Evolutionary conservation across 2,888 invertebrate species (phyloP).

Genomic region (Caenorhabditis auriculariae): DNA sequence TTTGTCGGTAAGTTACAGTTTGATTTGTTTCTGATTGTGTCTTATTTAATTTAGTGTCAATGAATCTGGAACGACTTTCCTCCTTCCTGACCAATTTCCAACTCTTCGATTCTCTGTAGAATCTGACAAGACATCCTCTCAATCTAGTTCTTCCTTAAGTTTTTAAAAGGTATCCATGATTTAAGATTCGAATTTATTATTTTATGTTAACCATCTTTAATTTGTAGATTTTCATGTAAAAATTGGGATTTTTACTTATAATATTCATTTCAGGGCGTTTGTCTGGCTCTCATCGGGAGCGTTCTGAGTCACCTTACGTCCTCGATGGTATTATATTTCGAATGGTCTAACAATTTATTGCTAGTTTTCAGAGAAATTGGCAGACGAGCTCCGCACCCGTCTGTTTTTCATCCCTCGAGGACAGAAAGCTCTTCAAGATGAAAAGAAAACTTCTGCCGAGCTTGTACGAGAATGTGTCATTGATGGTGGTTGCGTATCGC

Average conservation of each 20-base stretch:
- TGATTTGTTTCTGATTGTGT: conserved; percentile 18
- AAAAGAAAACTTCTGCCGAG: conserved; percentile 9
- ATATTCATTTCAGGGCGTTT: conserved; percentile 12
- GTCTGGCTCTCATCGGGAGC: background rate
- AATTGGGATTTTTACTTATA: conserved; percentile 11
- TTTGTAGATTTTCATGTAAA: conserved; percentile 4
- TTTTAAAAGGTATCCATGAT: conserved; percentile 5
- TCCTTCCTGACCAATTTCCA: conserved; percentile 11
- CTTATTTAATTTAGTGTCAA: conserved; percentile 18
- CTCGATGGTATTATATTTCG: conserved; percentile 9
- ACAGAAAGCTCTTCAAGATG: conserved; percentile 14
- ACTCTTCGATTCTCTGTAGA: conserved; percentile 6
- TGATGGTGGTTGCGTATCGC: conserved; percentile 13
- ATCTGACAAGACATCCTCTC: conserved; percentile 12
- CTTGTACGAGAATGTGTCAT: conserved; percentile 7
- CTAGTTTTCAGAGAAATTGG: conserved; percentile 15
- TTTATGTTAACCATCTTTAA: conserved; percentile 11
- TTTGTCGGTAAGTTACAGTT: conserved; percentile 25
- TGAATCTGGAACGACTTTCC: conserved; percentile 8
- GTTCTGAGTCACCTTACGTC: conserved; percentile 8
- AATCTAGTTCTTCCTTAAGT: conserved; percentile 6
- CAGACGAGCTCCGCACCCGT: conserved; percentile 11
- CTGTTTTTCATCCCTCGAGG: conserved; percentile 13
- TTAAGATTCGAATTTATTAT: conserved; percentile 14
- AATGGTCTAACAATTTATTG: conserved; percentile 13